Evolutionary conservation across 2,797 vertebrate species (phyloP).

Genomic region (Onychomys leucogaster): DNA sequence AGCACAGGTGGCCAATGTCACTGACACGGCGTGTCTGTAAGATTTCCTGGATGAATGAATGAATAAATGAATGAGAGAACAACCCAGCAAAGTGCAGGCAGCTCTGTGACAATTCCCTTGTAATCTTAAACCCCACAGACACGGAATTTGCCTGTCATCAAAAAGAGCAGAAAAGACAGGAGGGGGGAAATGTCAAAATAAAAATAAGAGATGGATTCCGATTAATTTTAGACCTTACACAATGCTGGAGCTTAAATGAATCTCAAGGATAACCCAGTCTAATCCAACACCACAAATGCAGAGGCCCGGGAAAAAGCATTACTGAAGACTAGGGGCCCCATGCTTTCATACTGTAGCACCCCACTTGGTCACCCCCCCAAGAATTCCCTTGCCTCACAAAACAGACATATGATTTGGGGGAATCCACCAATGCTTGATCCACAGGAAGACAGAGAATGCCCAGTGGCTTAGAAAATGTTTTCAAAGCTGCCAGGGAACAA

Average conservation of each 20-base stretch:
- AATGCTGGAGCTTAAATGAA: neutral
- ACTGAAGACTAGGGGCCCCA: neutral
- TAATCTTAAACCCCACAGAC: conserved; percentile 54
- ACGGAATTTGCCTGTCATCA: conserved; percentile 31
- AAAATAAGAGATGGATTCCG: conserved; percentile 63
- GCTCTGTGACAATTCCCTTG: conserved; percentile 27
- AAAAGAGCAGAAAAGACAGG: conserved; percentile 33
- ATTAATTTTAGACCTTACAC: conserved; percentile 54
- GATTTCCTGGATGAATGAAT: conserved; percentile 78
- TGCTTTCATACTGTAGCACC: neutral
- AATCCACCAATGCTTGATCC: neutral
- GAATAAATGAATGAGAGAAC: conserved; percentile 36
- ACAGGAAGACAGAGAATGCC: neutral
- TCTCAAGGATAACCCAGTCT: conserved; percentile 7
- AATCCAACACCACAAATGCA: neutral
- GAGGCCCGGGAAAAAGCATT: neutral
- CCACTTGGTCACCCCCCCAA: neutral
- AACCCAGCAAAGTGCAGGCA: conserved; percentile 18
- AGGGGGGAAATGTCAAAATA: conserved; percentile 62
- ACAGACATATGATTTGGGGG: neutral
- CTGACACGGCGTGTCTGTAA: conserved; percentile 66
- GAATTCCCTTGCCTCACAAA: neutral
- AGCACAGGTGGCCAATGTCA: conserved; percentile 66
- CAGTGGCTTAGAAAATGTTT: neutral
- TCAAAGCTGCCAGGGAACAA: neutral